phyloP scores from a whole-genome alignment of 2,797 vertebrate genomes.

The Microcaecilia unicolor region DNA sequence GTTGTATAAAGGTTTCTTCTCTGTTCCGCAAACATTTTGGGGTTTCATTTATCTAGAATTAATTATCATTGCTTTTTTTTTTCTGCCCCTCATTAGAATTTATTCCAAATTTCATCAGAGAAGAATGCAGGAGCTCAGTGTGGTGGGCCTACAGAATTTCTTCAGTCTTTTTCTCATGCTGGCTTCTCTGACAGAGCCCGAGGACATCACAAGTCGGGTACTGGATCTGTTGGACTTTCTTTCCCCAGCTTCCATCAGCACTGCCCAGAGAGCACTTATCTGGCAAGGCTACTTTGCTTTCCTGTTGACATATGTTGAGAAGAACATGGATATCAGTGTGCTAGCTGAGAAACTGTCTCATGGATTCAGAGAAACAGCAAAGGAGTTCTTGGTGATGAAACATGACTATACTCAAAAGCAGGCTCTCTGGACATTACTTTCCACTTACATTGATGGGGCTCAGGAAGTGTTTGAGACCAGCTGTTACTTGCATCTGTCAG shows the following conservation, averaged over 20 bases:
- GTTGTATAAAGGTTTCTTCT: no score
- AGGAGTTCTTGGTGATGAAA: constrained; percentile 84
- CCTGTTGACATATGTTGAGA: constrained; percentile 76
- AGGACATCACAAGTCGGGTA: constrained; percentile 74
- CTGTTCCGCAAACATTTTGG: no score
- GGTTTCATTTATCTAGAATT: no score
- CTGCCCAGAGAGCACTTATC: constrained; percentile 61
- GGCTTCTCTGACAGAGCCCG: constrained; percentile 69
- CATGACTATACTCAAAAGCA: constrained; percentile 68
- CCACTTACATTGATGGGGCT: constrained; percentile 82
- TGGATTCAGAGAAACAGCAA: constrained; percentile 75
- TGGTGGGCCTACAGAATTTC: constrained; percentile 85
- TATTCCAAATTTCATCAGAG: constrained; percentile 91
- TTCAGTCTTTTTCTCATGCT: constrained; percentile 82
- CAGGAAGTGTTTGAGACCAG: constrained; percentile 89
- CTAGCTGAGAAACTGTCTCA: constrained; percentile 69
- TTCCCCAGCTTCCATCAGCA: constrained; percentile 44
- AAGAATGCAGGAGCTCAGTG: constrained; percentile 87
- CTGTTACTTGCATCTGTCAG: constrained; percentile 66
- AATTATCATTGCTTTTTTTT: not conserved
- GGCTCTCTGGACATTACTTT: constrained; percentile 81
- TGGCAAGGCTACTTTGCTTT: constrained; percentile 83
- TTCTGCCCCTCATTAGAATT: constrained; percentile 57
- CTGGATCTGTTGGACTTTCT: constrained; percentile 73
- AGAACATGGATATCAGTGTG: constrained; percentile 73